Evolutionary conservation across 2,113 vertebrate genomes (phyloP).

Genomic region (Datnioides undecimradiatus): DNA sequence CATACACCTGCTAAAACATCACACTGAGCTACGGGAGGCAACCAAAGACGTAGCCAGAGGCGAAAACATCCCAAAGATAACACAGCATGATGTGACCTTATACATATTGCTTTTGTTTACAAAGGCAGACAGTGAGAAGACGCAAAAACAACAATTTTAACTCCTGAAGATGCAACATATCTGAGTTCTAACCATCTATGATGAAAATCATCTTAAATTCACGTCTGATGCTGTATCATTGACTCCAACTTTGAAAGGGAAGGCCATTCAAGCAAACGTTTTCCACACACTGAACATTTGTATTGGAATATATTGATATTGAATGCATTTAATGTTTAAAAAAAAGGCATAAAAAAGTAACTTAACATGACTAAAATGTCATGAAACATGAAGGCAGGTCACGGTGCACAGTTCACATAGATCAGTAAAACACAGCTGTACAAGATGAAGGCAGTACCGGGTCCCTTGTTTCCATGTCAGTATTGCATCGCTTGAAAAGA

Average conservation of each 20-base stretch:
- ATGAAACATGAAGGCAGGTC: constrained; percentile 41
- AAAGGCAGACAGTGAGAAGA: constrained; percentile 17
- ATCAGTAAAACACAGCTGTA: constrained; percentile 25
- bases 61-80: background rate
- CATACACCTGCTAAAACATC: constrained; percentile 66
- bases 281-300: background rate
- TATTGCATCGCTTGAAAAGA: background rate
- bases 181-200: background rate
- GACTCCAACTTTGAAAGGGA: background rate
- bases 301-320: background rate
- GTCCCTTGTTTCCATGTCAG: constrained; percentile 39
- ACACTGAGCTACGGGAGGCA: background rate
- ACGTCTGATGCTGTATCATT: background rate
- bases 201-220: background rate
- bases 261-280: constrained; percentile 8
- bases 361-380: constrained; percentile 10
- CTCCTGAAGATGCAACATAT: background rate
- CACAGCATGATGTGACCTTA: background rate
- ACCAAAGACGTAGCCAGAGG: background rate
- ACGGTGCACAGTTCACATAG: constrained; percentile 23
- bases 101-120: background rate
- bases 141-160: background rate
- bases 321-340: background rate
- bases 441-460: constrained; percentile 46
- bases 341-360: constrained; percentile 14